Base-by-base conservation (phyloP, 2,797 vertebrate species). In the Typhlichthys subterraneus region DNA sequence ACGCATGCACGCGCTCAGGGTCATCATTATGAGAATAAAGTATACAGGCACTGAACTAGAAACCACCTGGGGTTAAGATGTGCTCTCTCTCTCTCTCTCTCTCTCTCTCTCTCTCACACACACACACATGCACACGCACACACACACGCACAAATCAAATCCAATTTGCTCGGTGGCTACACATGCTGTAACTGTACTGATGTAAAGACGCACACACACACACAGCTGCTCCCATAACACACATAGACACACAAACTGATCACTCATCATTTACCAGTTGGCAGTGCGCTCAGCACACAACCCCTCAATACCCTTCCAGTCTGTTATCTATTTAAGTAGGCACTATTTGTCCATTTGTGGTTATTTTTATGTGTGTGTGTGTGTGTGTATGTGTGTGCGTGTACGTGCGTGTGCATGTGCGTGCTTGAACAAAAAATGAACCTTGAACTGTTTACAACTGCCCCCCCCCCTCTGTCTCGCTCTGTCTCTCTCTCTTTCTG, bases 371-470 rank as follows among this genome's bases (percentile, higher is more conserved):
- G 56, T 38, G 45, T 47, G 47, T 47, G 67, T 33, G 50, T 55
- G 53, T 63, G 57, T 53, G 64, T 55, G 56, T 45, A 42, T 23
- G 52, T 53, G 52, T 33, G 45, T 54, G 52, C 29, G 19, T 11
- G 54, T 42, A 14, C 45, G 54, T 15, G 33, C n/a, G 33, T 38
- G 54, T 55, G 17, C 66, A 49, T 59, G 49, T 42, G 63, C 88
- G 90, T 90, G 90, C 83, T 79, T 90, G 93, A 91, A 93, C 76
- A 83, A 13, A 77, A 73, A 77, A 33, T 81, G 72, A 88, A 85
- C 76, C 73, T 79, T 87, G 87, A 85, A 86, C 84, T 85, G 66
- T 83, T 63, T 72, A 78, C 85, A 80, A 87, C 84, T 23, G 76
- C 75, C 3, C 33, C 23, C 33, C 23, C 5, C 11, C n/a, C 51